Evolutionary conservation across 2,797 vertebrate species (phyloP).

Genomic region (Lacerta agilis): DNA sequence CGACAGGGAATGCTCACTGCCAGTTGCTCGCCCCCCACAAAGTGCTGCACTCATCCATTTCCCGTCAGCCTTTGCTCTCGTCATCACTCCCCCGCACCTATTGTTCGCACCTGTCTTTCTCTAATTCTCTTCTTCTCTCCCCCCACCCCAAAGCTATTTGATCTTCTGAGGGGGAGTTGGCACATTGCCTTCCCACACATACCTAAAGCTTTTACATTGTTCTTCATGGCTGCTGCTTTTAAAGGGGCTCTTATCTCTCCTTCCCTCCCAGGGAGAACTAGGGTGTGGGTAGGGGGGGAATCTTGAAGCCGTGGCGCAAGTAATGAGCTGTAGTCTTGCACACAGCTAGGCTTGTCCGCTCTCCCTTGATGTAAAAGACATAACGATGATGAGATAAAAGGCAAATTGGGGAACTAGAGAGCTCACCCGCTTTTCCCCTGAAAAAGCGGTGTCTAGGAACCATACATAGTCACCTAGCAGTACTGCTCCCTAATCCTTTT

Average conservation of each 20-base stretch:
- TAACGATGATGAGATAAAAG: not conserved
- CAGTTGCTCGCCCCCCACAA: not conserved
- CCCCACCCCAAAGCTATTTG: not conserved
- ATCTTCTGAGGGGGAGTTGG: conserved; percentile 10
- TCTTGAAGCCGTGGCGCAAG: not conserved
- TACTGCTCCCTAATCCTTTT: not conserved
- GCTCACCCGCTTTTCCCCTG: not conserved
- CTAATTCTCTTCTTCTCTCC: not conserved
- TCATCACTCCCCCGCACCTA: conserved; percentile 11
- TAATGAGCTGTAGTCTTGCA: not conserved
- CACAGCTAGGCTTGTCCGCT: not conserved
- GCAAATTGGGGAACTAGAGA: not conserved
- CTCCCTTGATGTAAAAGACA: not conserved
- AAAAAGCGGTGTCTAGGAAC: not conserved
- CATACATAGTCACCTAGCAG: not conserved
- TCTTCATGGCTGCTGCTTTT: conserved; percentile 4
- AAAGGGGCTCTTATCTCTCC: not conserved
- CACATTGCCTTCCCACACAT: conserved; percentile 22
- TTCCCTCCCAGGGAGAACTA: not conserved
- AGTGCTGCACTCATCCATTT: conserved; percentile 2
- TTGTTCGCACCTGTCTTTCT: conserved; percentile 32
- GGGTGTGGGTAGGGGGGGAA: not conserved
- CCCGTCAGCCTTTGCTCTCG: conserved; percentile 12
- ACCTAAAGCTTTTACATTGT: conserved; percentile 17
- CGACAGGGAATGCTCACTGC: not conserved